phyloP scores from a whole-genome alignment of 1,140 invertebrate genomes.

The Venustaconcha ellipsiformis region DNA sequence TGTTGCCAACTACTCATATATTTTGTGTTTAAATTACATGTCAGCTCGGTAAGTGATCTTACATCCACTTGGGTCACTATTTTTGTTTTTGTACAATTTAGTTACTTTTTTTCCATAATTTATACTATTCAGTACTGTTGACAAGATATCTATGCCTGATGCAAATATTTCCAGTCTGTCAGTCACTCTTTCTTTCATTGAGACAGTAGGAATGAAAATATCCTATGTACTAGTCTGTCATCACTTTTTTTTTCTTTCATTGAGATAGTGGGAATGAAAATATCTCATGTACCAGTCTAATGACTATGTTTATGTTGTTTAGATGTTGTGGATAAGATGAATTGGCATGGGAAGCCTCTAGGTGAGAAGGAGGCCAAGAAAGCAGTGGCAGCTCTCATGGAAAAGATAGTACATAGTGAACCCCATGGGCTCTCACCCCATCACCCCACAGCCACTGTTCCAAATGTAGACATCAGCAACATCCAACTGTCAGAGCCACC shows the following conservation, averaged over 20 bases:
- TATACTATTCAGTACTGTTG: too few relatives aligned
- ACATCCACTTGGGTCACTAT: too few relatives aligned
- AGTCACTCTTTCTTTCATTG: neutral
- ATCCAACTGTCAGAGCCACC: conserved; percentile 82
- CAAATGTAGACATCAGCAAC: conserved; percentile 37
- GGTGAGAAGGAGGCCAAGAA: conserved; percentile 80
- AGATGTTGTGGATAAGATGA: conserved; percentile 90
- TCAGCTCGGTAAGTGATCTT: too few relatives aligned
- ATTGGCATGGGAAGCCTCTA: conserved; percentile 98
- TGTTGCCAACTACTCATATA: too few relatives aligned
- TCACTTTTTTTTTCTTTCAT: neutral
- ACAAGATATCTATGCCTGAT: too few relatives aligned
- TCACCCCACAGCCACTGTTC: conserved; percentile 33
- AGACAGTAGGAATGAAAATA: neutral
- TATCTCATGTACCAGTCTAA: neutral
- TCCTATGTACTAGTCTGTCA: neutral
- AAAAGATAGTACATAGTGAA: conserved; percentile 60
- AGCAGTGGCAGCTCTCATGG: conserved; percentile 76
- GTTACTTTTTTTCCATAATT: too few relatives aligned
- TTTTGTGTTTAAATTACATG: too few relatives aligned
- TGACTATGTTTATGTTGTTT: conserved; percentile 11
- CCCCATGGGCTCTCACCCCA: conserved; percentile 44
- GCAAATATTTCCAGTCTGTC: too few relatives aligned
- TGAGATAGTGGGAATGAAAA: neutral
- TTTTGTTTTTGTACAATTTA: too few relatives aligned